phyloP scores from a whole-genome alignment of 2,888 invertebrate genomes.

The Argynnis bischoffii region DNA sequence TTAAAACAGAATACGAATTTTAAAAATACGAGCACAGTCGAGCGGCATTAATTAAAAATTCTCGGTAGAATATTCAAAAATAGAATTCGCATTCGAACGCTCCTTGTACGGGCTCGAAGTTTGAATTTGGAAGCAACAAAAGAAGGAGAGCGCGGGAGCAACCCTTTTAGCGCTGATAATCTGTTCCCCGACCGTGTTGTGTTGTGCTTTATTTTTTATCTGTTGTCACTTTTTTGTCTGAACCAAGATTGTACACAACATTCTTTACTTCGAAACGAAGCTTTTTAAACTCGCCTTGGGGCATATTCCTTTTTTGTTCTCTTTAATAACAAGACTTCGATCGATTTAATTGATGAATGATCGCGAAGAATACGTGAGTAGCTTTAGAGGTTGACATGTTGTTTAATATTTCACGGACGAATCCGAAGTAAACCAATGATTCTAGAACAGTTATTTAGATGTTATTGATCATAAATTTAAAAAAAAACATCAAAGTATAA shows the following conservation, averaged over 20 bases:
- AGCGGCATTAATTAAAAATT: slow-evolving; percentile 82
- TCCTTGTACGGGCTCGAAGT: slow-evolving; percentile 80
- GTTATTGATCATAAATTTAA: neutral
- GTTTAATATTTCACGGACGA: slow-evolving; percentile 35
- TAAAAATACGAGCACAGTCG: slow-evolving; percentile 78
- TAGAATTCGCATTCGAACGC: slow-evolving; percentile 82
- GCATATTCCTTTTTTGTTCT: slow-evolving; percentile 77
- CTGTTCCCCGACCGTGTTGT: slow-evolving; percentile 80
- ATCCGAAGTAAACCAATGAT: slow-evolving; percentile 23
- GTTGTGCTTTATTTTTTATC: slow-evolving; percentile 73
- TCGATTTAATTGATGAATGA: slow-evolving; percentile 79
- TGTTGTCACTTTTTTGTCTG: slow-evolving; percentile 82
- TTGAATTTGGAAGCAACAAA: slow-evolving; percentile 82
- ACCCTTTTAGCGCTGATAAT: slow-evolving; percentile 83
- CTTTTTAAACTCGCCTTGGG: slow-evolving; percentile 75
- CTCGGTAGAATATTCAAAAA: slow-evolving; percentile 83
- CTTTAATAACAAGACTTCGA: slow-evolving; percentile 73
- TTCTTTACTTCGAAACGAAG: slow-evolving; percentile 82
- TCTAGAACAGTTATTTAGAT: slow-evolving; percentile 17
- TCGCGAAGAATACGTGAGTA: slow-evolving; percentile 65
- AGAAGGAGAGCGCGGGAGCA: slow-evolving; percentile 80
- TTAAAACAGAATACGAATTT: slow-evolving; percentile 81
- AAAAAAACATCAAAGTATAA: slow-evolving; percentile 10
- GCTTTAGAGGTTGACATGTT: slow-evolving; percentile 61
- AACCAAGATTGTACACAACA: slow-evolving; percentile 81